Evolutionary conservation across 2,797 vertebrate genomes (phyloP).

Genomic region (Menidia menidia): DNA sequence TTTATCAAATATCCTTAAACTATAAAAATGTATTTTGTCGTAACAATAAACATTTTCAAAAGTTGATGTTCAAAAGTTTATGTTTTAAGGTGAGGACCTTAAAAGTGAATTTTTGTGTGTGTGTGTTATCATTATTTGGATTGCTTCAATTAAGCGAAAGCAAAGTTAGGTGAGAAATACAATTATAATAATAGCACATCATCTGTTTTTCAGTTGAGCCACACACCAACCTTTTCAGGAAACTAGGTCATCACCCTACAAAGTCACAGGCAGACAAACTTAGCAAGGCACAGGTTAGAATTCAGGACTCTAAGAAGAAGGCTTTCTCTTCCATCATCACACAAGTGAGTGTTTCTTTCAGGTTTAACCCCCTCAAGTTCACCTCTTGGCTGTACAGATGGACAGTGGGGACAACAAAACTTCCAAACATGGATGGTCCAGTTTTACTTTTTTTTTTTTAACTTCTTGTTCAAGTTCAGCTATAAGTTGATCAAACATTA

Average conservation of each 20-base stretch:
- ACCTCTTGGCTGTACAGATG: constrained; percentile 81
- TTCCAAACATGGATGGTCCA: constrained; percentile 50
- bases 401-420: constrained; percentile 70
- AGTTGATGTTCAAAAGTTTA: constrained; percentile 5
- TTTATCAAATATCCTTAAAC: neutral
- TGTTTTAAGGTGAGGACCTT: constrained; percentile 9
- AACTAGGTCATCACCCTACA: constrained; percentile 66
- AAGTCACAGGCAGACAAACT: constrained; percentile 69
- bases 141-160: neutral
- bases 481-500: constrained; percentile 33
- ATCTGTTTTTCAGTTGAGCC: constrained; percentile 25
- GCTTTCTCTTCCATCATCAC: constrained; percentile 54
- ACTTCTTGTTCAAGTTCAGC: constrained; percentile 19
- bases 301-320: constrained; percentile 44
- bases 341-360: constrained; percentile 57
- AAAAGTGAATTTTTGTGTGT: constrained; percentile 23
- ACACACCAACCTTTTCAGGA: constrained; percentile 65
- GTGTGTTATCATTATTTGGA: neutral
- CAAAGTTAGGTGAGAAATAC: constrained; percentile 11
- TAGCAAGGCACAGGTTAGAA: constrained; percentile 43
- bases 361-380: constrained; percentile 55
- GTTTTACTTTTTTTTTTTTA: constrained; percentile 46
- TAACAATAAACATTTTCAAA: constrained; percentile 13
- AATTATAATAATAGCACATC: constrained; percentile 18
- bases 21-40: too few species aligned